Base-by-base conservation (phyloP, 1,140 invertebrate genomes). In the Asobara japonica region DNA sequence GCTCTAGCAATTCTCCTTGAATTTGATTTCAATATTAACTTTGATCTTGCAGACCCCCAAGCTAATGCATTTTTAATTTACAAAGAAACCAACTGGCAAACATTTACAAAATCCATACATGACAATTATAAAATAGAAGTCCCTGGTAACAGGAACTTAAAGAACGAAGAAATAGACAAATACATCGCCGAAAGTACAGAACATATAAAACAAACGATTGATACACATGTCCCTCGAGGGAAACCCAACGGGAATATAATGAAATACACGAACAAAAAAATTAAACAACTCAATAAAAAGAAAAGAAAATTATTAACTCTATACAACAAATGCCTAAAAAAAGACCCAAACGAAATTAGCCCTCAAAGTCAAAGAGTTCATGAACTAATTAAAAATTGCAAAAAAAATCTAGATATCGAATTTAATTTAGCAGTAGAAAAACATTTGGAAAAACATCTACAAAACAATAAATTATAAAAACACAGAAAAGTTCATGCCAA, bases 61-160 rank as follows among this genome's bases (percentile, higher is more conserved):
- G 4, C 8, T n/a, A 45, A 45, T 45, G 3, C 31, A 7, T 8
- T 3, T 16, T 13, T 13, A 13, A 45, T 61, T 33, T n/a, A 72
- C 16, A 74, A 70, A 68, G 33, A 68, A 8, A 72, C 74, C 1
- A 76, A 77, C 25, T 78, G 73, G 74, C 20, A 72, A 6, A 69
- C 29, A 30, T 76, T 78, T 56, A 69, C 18, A 3, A 56, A 75
- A n/a, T 25, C 48, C 0, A 20, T 77, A 5, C 16, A 33, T 0
- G 11, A 41, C 16, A 66, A 30, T 4, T 69, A 65, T 41, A 27
- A 36, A 10, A 7, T 20, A 2, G 16, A 18, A 4, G 66, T 78
- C 3, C 71, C 74, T 5, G 1, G 20, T 36, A 61, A 74, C 61
- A 73, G 20, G 33, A 76, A 76, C 60, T 56, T 78, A 29, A 33